phyloP scores from a whole-genome alignment of 2,888 invertebrate genomes.

The Rotaria magnacalcarata region DNA sequence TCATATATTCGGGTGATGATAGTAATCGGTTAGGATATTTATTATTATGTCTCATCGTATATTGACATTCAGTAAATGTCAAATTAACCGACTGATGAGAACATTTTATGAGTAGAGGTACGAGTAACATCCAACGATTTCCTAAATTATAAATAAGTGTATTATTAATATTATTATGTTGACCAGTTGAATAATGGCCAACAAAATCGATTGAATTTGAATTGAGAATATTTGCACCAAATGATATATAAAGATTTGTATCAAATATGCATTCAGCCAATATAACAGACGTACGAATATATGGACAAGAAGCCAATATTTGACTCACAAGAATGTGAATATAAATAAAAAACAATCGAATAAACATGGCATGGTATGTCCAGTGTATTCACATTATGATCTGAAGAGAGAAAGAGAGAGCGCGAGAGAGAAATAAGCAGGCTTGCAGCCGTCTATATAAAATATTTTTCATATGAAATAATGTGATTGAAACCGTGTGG shows the following conservation, averaged over 20 bases:
- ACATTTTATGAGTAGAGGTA: constrained; percentile 21
- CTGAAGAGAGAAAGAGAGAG: neutral
- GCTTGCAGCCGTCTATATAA: neutral
- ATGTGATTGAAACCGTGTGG: neutral
- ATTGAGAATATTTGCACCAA: constrained; percentile 14
- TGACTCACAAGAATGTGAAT: neutral
- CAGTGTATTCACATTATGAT: neutral
- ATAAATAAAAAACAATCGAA: constrained; percentile 5
- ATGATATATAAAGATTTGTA: constrained; percentile 1
- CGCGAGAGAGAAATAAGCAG: neutral
- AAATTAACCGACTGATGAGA: neutral
- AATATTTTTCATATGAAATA: neutral
- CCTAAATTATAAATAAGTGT: constrained; percentile 25
- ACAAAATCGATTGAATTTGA: constrained; percentile 20
- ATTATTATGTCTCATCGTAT: neutral
- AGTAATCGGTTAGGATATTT: neutral
- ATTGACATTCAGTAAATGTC: constrained; percentile 36
- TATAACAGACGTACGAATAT: constrained; percentile 28
- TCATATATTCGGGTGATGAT: neutral
- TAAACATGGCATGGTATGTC: neutral
- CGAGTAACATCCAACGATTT: neutral
- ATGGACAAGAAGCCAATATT: constrained; percentile 16
- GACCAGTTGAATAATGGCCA: neutral
- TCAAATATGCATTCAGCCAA: constrained; percentile 30
- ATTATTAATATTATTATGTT: neutral